Percentiles rank a stretch among this genome's conserved stretches.
These are phyloP conservation scores for Virgularia gustaviana DNA, from an alignment of 92 coral and sea anemone genomes.

Conservation along the genomic window DNA sequence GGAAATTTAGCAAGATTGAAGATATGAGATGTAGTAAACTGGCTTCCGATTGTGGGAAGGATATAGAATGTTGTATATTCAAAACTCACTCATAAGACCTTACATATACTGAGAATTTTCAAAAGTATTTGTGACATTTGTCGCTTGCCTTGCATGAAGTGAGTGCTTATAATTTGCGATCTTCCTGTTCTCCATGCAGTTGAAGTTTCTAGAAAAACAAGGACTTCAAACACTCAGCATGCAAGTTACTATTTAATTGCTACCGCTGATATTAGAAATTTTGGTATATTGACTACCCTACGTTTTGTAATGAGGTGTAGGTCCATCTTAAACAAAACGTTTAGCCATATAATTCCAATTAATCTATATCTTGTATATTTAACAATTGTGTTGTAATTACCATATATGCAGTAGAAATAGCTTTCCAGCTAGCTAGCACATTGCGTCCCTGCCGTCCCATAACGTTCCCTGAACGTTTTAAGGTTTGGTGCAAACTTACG, in stretches of 20 bases:
- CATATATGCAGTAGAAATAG: too few relatives aligned
- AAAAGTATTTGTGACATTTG: constrained; percentile 10
- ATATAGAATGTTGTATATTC: background rate
- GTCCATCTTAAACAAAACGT: background rate
- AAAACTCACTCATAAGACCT: constrained; percentile 21
- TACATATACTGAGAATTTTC: constrained; percentile 18
- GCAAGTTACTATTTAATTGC: background rate
- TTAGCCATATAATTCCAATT: background rate
- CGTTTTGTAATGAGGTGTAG: background rate
- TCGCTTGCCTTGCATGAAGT: constrained; percentile 23
- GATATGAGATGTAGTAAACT: constrained; percentile 16
- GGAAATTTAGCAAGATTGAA: constrained; percentile 11
- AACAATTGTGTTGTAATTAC: too few relatives aligned
- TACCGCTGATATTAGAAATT: constrained; percentile 24
- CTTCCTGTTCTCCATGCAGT: constrained; percentile 5
- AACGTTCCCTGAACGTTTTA: too few relatives aligned
- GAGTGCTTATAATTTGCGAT: constrained; percentile 11
- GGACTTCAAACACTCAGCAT: constrained; percentile 18
- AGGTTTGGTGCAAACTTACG: too few relatives aligned
- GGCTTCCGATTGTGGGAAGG: constrained; percentile 14
- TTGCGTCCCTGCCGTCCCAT: too few relatives aligned
- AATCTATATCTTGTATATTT: background rate
- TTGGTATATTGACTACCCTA: background rate
- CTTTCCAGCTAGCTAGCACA: too few relatives aligned
- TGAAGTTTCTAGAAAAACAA: constrained; percentile 11